phyloP scores from a whole-genome alignment of 2,888 invertebrate genomes.

The Rosalia funebris region DNA sequence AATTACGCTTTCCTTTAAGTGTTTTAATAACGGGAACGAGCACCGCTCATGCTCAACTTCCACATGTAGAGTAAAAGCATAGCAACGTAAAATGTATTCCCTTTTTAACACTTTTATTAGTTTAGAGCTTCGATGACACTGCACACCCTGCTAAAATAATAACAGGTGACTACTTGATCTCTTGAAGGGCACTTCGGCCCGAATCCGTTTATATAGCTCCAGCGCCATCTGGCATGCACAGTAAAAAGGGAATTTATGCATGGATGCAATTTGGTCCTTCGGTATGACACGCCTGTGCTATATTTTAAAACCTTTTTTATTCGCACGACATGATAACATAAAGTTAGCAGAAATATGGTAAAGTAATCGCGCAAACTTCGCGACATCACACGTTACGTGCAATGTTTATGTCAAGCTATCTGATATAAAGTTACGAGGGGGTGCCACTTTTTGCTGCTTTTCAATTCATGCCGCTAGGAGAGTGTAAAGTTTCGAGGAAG shows the following conservation, averaged over 20 bases:
- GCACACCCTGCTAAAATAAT: background rate
- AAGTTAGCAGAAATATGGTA: conserved; percentile 17
- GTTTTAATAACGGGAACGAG: too few species aligned
- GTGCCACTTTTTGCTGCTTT: background rate
- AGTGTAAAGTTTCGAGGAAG: too few species aligned
- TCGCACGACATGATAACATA: conserved; percentile 12
- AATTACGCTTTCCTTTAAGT: too few species aligned
- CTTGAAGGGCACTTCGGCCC: conserved; percentile 6
- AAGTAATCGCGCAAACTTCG: conserved; percentile 9
- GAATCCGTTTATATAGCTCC: conserved; percentile 9
- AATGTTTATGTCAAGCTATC: background rate
- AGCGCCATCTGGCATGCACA: conserved; percentile 4
- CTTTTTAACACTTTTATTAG: too few species aligned
- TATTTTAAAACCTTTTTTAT: conserved; percentile 13
- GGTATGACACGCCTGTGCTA: conserved; percentile 7
- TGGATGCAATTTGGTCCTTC: conserved; percentile 11
- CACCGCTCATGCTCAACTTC: too few species aligned
- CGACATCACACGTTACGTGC: conserved; percentile 2
- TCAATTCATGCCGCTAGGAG: too few species aligned
- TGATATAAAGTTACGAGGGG: background rate
- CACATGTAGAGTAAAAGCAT: too few species aligned
- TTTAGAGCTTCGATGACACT: too few species aligned
- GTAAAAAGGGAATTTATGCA: conserved; percentile 19
- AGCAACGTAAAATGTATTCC: too few species aligned
- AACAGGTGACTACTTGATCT: background rate